A percentile compares a stretch with the other conserved stretches of the same genome.
Conservation (phyloP, 1,140 invertebrate genomes). For the Diprion similis region DNA sequence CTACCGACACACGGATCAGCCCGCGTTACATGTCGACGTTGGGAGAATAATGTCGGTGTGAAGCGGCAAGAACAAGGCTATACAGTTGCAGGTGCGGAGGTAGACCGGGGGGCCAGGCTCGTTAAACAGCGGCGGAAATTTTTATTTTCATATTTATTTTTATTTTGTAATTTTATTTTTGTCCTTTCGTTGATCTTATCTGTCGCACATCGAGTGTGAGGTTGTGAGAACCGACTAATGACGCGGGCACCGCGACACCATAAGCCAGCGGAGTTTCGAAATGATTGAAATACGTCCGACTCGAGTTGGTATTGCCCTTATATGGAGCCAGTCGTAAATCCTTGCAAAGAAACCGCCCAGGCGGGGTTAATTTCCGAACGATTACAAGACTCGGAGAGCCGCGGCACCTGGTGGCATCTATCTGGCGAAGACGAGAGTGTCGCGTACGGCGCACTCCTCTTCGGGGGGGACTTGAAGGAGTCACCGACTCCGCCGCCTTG, state of each 20-base stretch:
- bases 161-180: background rate
- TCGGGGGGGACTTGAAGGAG: background rate
- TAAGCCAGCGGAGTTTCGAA: slow-evolving; percentile 23
- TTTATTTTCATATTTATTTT: background rate
- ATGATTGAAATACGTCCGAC: slow-evolving; percentile 46
- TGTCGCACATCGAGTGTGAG: background rate
- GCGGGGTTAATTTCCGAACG: slow-evolving; percentile 58
- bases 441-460: background rate
- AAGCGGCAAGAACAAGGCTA: too few relatives aligned
- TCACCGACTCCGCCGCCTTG: too few relatives aligned
- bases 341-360: slow-evolving; percentile 48
- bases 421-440: slow-evolving; percentile 2
- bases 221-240: slow-evolving; percentile 2
- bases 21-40: too few relatives aligned
- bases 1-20: too few relatives aligned
- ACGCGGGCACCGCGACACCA: background rate
- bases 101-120: background rate
- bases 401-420: slow-evolving; percentile 46
- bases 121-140: background rate
- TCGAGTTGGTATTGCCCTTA: slow-evolving; percentile 46
- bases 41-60: too few relatives aligned
- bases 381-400: slow-evolving; percentile 42
- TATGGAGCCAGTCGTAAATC: slow-evolving; percentile 46
- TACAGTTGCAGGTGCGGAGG: too few relatives aligned
- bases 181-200: slow-evolving; percentile 5